A percentile compares a stretch with the other conserved stretches of the same genome.
These are phyloP conservation scores for Sitta europaea DNA, from an alignment of 2,113 vertebrate genomes.

Conservation along the genomic window DNA sequence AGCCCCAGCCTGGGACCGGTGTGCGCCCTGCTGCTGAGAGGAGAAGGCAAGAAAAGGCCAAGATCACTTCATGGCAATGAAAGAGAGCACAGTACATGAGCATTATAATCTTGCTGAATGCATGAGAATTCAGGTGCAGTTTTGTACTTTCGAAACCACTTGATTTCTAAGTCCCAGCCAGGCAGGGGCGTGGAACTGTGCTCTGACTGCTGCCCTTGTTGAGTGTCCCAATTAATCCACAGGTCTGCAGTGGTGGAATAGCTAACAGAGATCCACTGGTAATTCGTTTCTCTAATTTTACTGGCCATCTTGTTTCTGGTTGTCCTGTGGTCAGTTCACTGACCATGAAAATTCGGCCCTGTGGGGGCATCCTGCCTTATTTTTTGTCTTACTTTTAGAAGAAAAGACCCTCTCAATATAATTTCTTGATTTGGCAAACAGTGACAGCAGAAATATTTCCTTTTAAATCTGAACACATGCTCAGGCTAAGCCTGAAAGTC, in stretches of 20 bases:
- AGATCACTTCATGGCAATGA: not conserved
- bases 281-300: not conserved
- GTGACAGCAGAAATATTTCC: not conserved
- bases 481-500: not conserved
- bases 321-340: not conserved
- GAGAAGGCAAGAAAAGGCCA: not conserved
- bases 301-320: not conserved
- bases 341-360: not conserved
- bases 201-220: not conserved
- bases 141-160: not conserved
- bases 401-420: not conserved
- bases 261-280: not conserved
- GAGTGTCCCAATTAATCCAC: not conserved
- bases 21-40: accelerated
- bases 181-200: not conserved
- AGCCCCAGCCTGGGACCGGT: accelerated
- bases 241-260: not conserved
- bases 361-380: not conserved
- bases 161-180: not conserved
- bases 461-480: not conserved
- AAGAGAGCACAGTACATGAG: not conserved
- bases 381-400: not conserved
- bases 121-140: not conserved
- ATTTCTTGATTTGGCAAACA: not conserved
- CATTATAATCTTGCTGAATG: not conserved